Evolutionary conservation across 64 coral and sea anemone species (phyloP), one percentile per base, ranked within the genome.

Genomic region (Porites australiensis): DNA sequence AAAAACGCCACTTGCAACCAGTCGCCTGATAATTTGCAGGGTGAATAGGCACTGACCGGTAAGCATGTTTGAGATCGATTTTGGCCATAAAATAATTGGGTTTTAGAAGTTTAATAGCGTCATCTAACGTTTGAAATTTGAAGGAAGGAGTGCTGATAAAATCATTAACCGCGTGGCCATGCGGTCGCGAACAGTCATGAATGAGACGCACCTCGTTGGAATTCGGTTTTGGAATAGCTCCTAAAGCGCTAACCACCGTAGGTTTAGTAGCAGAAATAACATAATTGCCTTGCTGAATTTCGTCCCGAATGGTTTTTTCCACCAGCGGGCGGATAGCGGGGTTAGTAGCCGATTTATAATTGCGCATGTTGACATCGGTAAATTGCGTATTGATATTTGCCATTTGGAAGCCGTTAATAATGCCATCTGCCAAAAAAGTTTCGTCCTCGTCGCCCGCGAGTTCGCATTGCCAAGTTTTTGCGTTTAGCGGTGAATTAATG

Each of bases 31-130:
- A 87, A 45, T 83, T 92, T 37, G 54, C 20, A 8, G 82, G 90
- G 45, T 92, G 80, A 64, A 92, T 92, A 18, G 90, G 79, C 21
- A 92, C 73, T 15, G 69, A 77, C 3, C 82, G 81, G 75, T 92
- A 92, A 27, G 90, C 90, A 19, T 76, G 68, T 22, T 60, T 73
- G 52, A 92, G 70, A 60, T 86, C 90, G 13, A 86, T 68, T 62
- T 92, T 92, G 5, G 90, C 90, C 80, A 92, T 86, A 50, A 64
- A 86, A 6, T 51, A 46, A 21, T 21, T 19, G 3, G 81, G 80
- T 46, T 10, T 50, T 6, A 58, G 44, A 8, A 22, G 4, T 59
- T 6, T 4, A 76, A 37, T 62, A n/a, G 86, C 86, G 3, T 76
- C 50, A 60, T 77, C 86, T 6, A 74, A 3, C 3, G 52, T 27